Percentiles rank a stretch among this genome's conserved stretches.
Conservation (phyloP, 2,113 vertebrate genomes). For the Cyanocitta stelleri region DNA sequence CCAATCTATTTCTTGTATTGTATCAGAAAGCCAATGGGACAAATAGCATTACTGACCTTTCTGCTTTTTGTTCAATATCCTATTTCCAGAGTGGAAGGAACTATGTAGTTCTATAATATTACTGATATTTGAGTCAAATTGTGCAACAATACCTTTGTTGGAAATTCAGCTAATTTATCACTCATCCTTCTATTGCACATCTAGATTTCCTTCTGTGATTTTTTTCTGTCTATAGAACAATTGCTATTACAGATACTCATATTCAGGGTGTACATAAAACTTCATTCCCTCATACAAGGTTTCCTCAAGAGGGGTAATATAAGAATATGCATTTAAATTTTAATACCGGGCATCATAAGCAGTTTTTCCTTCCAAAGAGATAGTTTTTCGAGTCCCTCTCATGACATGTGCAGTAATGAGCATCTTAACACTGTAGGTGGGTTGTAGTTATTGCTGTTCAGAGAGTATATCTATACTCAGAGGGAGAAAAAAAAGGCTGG, state of each 20-base stretch:
- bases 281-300: neutral
- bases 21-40: neutral
- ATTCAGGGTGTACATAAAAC: neutral
- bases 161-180: conserved; percentile 2
- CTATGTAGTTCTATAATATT: neutral
- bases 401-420: neutral
- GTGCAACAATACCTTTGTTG: neutral
- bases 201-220: neutral
- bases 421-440: neutral
- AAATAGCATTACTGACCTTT: neutral
- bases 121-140: neutral
- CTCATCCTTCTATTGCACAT: neutral
- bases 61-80: neutral
- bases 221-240: neutral
- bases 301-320: neutral
- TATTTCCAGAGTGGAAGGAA: neutral
- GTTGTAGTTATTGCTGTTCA: neutral
- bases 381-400: neutral
- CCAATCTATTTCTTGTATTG: neutral
- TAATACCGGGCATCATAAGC: neutral
- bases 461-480: neutral
- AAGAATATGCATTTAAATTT: neutral
- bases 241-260: neutral
- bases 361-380: neutral
- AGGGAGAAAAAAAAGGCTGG: neutral